These are phyloP conservation scores for Apis mellifera DNA, from an alignment of 1,140 invertebrate species.

Conservation along the genomic window DNA sequence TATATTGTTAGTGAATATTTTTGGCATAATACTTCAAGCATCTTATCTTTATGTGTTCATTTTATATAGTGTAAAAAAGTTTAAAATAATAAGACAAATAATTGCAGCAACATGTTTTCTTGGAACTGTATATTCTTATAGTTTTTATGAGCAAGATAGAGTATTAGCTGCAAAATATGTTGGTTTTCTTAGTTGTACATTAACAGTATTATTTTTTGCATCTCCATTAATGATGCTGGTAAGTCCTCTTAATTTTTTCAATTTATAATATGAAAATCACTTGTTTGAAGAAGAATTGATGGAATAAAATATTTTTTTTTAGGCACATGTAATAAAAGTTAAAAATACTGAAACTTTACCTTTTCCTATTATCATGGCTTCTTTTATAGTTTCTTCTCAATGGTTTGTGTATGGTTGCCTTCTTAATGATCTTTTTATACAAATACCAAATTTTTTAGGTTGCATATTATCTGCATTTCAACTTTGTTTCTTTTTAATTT, in stretches of 20 bases:
- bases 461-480: conserved; percentile 86
- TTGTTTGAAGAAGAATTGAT: not conserved
- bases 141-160: conserved; percentile 73
- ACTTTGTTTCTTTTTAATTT: conserved; percentile 87
- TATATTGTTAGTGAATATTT: conserved; percentile 86
- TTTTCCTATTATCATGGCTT: conserved; percentile 89
- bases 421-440: conserved; percentile 87
- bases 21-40: conserved; percentile 86
- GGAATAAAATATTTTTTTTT: conserved; percentile 64
- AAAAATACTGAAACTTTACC: conserved; percentile 90
- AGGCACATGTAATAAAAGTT: conserved; percentile 87
- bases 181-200: conserved; percentile 86
- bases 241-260: conserved; percentile 49
- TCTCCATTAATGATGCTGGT: conserved; percentile 89
- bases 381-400: conserved; percentile 87
- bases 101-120: conserved; percentile 74
- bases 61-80: conserved; percentile 84
- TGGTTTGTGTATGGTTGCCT: conserved; percentile 90
- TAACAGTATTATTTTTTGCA: conserved; percentile 90
- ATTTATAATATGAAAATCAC: conserved; percentile 9
- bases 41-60: conserved; percentile 85
- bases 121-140: conserved; percentile 78
- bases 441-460: conserved; percentile 88
- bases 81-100: conserved; percentile 80
- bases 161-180: conserved; percentile 71